A percentile compares a stretch with the other conserved stretches of the same genome.
These are phyloP conservation scores for Syrrhaptes paradoxus DNA, from an alignment of 2,113 vertebrate genomes.

Conservation along the genomic window DNA sequence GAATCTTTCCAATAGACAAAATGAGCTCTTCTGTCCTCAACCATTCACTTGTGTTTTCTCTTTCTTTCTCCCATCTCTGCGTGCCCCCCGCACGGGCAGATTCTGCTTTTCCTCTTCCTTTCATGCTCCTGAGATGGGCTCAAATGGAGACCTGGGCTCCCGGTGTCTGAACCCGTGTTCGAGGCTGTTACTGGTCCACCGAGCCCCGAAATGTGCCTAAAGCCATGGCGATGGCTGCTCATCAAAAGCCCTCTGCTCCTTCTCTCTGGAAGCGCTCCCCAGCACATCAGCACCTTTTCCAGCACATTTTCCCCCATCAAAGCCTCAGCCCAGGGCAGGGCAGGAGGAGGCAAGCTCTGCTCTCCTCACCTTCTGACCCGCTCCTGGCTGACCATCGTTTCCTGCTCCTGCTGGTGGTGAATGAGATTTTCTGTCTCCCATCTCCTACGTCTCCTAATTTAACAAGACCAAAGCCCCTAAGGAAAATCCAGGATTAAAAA, in stretches of 20 bases:
- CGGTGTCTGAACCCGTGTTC: neutral
- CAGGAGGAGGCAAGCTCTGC: neutral
- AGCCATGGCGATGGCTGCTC: neutral
- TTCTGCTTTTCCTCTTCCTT: neutral
- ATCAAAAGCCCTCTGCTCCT: neutral
- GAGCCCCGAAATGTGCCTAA: neutral
- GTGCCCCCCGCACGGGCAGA: neutral
- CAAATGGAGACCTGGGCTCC: neutral
- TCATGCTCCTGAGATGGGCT: neutral
- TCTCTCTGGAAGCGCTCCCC: neutral
- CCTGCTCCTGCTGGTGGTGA: neutral
- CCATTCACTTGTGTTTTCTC: neutral
- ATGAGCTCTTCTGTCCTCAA: neutral
- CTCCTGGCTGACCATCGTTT: neutral
- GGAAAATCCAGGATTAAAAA: neutral
- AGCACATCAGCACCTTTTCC: no score
- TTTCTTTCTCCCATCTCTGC: neutral
- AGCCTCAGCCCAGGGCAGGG: neutral
- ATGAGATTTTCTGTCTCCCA: neutral
- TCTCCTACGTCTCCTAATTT: neutral
- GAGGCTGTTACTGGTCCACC: neutral
- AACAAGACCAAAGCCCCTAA: neutral
- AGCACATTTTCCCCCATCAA: neutral
- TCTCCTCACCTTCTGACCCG: neutral
- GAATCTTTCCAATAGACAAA: slow-evolving; percentile 62